Evolutionary conservation across 2,888 invertebrate species (phyloP).

Genomic region (Amorpha juglandis): DNA sequence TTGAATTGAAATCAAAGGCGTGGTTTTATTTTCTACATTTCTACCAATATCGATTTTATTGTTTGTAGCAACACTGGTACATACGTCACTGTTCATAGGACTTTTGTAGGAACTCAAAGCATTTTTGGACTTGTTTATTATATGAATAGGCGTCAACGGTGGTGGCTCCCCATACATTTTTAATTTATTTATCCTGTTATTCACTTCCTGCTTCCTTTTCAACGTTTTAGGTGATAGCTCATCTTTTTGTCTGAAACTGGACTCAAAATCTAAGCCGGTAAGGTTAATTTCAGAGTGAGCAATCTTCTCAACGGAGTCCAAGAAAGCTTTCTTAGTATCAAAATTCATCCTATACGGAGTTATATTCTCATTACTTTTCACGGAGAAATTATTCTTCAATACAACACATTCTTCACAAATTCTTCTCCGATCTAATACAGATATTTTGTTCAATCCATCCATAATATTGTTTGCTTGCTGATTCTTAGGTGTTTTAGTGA

Average conservation of each 20-base stretch:
- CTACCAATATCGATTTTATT: slow-evolving; percentile 41
- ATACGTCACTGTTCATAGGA: slow-evolving; percentile 49
- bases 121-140: slow-evolving; percentile 65
- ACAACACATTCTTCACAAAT: slow-evolving; percentile 63
- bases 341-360: slow-evolving; percentile 67
- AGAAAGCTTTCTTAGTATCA: slow-evolving; percentile 61
- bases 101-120: slow-evolving; percentile 69
- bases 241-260: slow-evolving; percentile 67
- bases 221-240: slow-evolving; percentile 58
- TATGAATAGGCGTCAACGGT: slow-evolving; percentile 76
- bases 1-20: slow-evolving; percentile 46
- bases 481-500: slow-evolving; percentile 86
- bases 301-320: slow-evolving; percentile 53
- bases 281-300: slow-evolving; percentile 61
- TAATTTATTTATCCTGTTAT: slow-evolving; percentile 77
- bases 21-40: slow-evolving; percentile 39
- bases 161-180: slow-evolving; percentile 83
- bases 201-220: slow-evolving; percentile 59
- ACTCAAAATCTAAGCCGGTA: slow-evolving; percentile 75
- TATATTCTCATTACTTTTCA: slow-evolving; percentile 57
- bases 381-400: slow-evolving; percentile 59
- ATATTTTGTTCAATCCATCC: slow-evolving; percentile 66
- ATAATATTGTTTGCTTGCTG: slow-evolving; percentile 73
- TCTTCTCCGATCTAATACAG: slow-evolving; percentile 48
- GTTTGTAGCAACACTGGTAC: slow-evolving; percentile 46